These are phyloP conservation scores for Rhinoraja longicauda DNA, from an alignment of 2,797 vertebrate species.

Conservation along the genomic window DNA sequence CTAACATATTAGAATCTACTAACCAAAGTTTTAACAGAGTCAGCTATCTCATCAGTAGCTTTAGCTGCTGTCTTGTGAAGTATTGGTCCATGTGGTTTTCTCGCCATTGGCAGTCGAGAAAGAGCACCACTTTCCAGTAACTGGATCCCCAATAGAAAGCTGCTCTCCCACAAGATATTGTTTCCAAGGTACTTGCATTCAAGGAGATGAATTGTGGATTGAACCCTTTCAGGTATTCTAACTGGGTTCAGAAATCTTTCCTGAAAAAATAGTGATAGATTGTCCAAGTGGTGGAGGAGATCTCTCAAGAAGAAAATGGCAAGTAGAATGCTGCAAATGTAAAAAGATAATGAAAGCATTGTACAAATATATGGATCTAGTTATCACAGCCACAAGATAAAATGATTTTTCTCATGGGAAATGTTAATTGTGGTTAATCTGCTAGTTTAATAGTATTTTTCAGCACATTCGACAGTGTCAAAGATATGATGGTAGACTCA, in stretches of 20 bases:
- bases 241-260: constrained; percentile 35
- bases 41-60: constrained; percentile 37
- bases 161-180: constrained; percentile 35
- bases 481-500: background rate
- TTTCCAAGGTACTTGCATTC: constrained; percentile 37
- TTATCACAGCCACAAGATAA: background rate
- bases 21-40: constrained; percentile 35
- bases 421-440: background rate
- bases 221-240: constrained; percentile 34
- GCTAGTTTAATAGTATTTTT: background rate
- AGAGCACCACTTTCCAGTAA: constrained; percentile 34
- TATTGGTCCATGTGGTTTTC: constrained; percentile 35
- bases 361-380: background rate
- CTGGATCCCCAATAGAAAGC: constrained; percentile 31
- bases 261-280: constrained; percentile 37
- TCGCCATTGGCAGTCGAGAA: constrained; percentile 22
- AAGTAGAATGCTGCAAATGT: constrained; percentile 36
- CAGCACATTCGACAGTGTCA: background rate
- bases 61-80: constrained; percentile 33
- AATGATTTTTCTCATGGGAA: background rate
- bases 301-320: constrained; percentile 38
- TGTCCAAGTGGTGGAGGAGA: constrained; percentile 37
- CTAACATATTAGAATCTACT: constrained; percentile 1
- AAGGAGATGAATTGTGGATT: constrained; percentile 35
- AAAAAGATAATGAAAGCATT: background rate